Conservation (phyloP, 35 echinoderm and acorn worm genomes). For the Ophiothrix spiculata region DNA sequence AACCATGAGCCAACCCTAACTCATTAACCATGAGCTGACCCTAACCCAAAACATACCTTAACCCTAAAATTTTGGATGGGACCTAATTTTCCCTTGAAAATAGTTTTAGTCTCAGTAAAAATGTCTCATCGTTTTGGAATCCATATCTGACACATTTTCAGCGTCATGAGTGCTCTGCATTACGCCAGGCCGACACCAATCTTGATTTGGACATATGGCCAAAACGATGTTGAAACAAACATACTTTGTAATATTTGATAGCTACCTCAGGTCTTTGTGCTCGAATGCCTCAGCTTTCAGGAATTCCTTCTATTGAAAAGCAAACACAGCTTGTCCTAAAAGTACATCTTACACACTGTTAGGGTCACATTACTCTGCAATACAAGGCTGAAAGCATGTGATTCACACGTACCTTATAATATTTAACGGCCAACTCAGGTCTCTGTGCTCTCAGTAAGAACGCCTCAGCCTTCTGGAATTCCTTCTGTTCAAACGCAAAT, state of each 20-base stretch:
- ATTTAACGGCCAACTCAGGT: conserved; percentile 94
- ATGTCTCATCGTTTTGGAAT: no score
- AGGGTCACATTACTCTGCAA: conserved; percentile 85
- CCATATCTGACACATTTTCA: no score
- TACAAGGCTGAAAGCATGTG: conserved; percentile 80
- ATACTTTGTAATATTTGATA: conserved; percentile 94
- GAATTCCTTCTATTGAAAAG: conserved; percentile 98
- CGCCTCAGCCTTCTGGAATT: conserved; percentile 90
- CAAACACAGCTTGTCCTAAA: conserved; percentile 83
- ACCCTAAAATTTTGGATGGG: no score
- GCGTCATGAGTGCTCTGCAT: no score
- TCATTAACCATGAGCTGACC: no score
- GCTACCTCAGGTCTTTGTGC: conserved; percentile 92
- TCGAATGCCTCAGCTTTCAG: conserved; percentile 89
- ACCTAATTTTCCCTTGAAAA: no score
- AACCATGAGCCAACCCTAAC: no score
- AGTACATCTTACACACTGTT: conserved; percentile 94
- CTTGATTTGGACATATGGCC: no score
- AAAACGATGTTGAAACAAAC: no score
- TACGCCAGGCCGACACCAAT: no score
- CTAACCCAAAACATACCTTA: no score
- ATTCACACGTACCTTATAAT: conserved; percentile 89
- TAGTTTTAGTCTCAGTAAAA: no score
- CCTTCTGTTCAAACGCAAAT: conserved; percentile 97
- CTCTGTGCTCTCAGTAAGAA: conserved; percentile 90